These are phyloP conservation scores for Vimba vimba DNA, from an alignment of 2,113 vertebrate species.

Conservation along the genomic window DNA sequence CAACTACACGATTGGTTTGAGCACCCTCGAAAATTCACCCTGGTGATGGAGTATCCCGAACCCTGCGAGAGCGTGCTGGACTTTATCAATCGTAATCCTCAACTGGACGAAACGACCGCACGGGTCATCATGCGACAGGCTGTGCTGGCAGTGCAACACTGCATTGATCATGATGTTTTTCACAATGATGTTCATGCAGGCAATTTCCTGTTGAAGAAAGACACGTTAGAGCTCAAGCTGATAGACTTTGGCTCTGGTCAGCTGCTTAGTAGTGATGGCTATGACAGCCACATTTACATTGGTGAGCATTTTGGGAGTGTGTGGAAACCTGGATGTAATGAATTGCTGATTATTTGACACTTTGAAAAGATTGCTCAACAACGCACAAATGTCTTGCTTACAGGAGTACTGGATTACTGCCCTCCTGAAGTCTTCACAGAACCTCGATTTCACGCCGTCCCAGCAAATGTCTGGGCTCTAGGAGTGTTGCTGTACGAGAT, in stretches of 20 bases:
- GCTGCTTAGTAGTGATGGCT: too few species aligned
- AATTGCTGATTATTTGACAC: too few species aligned
- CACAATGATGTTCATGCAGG: neutral
- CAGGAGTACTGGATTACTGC: too few species aligned
- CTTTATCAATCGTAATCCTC: neutral
- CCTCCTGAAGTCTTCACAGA: too few species aligned
- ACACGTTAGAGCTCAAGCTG: neutral
- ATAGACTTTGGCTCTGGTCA: neutral
- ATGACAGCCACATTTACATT: too few species aligned
- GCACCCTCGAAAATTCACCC: neutral
- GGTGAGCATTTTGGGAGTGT: too few species aligned
- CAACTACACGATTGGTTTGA: neutral
- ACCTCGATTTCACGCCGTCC: too few species aligned
- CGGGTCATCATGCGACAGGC: neutral
- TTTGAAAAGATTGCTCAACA: too few species aligned
- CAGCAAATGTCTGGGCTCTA: too few species aligned
- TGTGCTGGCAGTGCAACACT: neutral
- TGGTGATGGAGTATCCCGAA: neutral
- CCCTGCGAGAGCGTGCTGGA: neutral
- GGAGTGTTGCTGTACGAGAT: too few species aligned
- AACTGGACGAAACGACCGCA: neutral
- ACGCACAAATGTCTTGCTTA: too few species aligned
- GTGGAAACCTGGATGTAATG: too few species aligned
- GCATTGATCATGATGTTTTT: neutral
- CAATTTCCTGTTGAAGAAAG: neutral